Evolutionary conservation across 1,140 invertebrate species (phyloP), one percentile per base, ranked within the genome.

Genomic region (Danaus melanippus): DNA sequence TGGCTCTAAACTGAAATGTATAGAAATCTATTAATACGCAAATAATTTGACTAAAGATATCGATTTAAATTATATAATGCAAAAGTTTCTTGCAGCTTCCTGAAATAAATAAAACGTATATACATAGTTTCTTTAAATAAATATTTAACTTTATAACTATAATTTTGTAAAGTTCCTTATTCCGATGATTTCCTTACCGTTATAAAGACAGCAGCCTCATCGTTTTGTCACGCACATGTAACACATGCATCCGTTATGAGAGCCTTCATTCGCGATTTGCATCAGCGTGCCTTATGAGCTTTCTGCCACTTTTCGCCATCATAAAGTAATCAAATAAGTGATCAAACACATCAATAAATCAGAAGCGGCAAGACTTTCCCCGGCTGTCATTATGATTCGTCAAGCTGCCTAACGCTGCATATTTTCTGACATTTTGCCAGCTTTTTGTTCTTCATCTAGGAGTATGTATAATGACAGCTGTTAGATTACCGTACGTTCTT

Each of bases 291-390:
- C 71, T 75, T 81, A 82, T 76, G 74, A 70, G 71, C 70, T 83
- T 82, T 79, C 74, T 73, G 62, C 67, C 71, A 75, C 61, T 80
- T 75, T 79, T 73, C 74, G 74, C 74, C 68, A 83, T 85, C 78
- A 83, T 82, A 85, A 82, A 81, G 78, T 83, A 76, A 83, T 85
- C 79, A 83, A 81, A 85, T 78, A 76, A 76, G 74, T 81, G 73
- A 77, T 80, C 81, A 84, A 69, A 74, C 58, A 63, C 67, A 32
- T 32, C 21, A 65, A 77, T 79, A 76, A 81, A 79, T 81, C 74
- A 81, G 69, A 52, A 46, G 58, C 53, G 66, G 73, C 67, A 67
- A 50, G 66, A 72, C 76, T 82, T 82, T 85, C 76, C 73, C 75
- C 67, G 50, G 46, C 62, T 62, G 71, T 83, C 78, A 71, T 85